Evolutionary conservation across 2,113 vertebrate species (phyloP), one percentile per base, ranked within the genome.

Genomic region (Otis tarda): DNA sequence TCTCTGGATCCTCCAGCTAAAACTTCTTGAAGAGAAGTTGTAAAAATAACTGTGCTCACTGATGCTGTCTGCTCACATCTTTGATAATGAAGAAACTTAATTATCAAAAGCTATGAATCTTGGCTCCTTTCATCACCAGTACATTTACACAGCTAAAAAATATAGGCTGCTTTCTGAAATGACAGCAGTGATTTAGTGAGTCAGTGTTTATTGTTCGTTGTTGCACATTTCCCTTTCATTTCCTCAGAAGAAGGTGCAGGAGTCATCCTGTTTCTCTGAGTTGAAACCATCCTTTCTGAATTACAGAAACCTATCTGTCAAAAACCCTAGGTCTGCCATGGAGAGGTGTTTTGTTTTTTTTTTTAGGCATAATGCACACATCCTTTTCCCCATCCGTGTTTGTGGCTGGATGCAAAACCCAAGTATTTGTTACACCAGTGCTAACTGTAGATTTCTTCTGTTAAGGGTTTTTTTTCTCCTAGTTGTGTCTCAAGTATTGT

Each of bases 311-410:
- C 14, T 64, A 0, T 28, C 13, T 50, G 15, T 47, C 27, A 39
- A 16, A 64, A 59, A 30, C 1, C 5, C 12, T 35, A 1, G 2
- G 7, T 55, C 37, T 83, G 23, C 24, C 10, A 24, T 10, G 13
- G 39, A 65, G 21, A 16, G 7, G 30, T 16, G n/a, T 16, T 14
- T 33, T 57, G 20, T 19, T 14, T 31, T 25, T 22, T 61, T 76
- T 53, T 18, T 28, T 18, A 63, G 43, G 7, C 4, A 1, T 0
- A 5, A 12, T 4, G 4, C 43, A 55, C 2, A 1, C 10, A 10
- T 43, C 27, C 12, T 74, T 88, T 61, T 56, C 3, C 63, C n/a
- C 6, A 3, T 69, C 24, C 1, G 0, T 21, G 8, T 70, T 69
- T 74, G 35, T 83, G 80, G 8, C 52, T 81, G 52, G 45, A n/a